A percentile compares a stretch with the other conserved stretches of the same genome.
Evolutionary conservation across 2,888 invertebrate genomes (phyloP).

Genomic region (Nomada fucata): DNA sequence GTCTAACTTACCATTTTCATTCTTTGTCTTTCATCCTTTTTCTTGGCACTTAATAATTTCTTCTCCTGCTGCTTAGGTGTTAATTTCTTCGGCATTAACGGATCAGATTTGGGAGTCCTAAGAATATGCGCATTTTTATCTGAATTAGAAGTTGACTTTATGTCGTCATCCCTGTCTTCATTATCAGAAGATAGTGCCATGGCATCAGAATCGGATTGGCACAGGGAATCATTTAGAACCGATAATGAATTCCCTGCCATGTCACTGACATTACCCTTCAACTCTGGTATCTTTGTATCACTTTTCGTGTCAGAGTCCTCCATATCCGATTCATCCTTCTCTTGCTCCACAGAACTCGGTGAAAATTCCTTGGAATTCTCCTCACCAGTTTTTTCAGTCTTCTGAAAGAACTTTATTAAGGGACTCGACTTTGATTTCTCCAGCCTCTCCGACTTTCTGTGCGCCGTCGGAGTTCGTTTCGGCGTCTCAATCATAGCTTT

Average conservation of each 20-base stretch:
- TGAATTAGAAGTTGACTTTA: background rate
- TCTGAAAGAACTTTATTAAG: conserved; percentile 72
- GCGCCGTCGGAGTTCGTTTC: conserved; percentile 45
- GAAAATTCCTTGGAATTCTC: conserved; percentile 1
- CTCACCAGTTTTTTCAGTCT: conserved; percentile 56
- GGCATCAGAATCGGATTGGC: conserved; percentile 64
- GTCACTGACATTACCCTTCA: background rate
- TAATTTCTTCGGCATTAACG: conserved; percentile 72
- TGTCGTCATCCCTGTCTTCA: conserved; percentile 60
- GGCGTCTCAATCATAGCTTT: conserved; percentile 16
- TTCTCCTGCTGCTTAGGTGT: conserved; percentile 85
- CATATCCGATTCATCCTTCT: conserved; percentile 16
- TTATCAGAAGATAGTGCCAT: conserved; percentile 69
- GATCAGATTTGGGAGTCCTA: conserved; percentile 38
- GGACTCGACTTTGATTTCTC: conserved; percentile 51
- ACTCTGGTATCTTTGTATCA: background rate
- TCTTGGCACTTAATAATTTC: conserved; percentile 86
- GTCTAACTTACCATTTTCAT: conserved; percentile 82
- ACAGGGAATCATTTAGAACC: conserved; percentile 20
- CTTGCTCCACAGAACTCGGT: conserved; percentile 10
- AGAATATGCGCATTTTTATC: conserved; percentile 44
- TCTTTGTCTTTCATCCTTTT: conserved; percentile 86
- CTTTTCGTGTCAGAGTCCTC: conserved; percentile 4
- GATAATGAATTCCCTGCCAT: conserved; percentile 19
- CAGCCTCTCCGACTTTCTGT: conserved; percentile 63